phyloP scores from a whole-genome alignment of 2,888 invertebrate genomes.

The Drosophila birchii region DNA sequence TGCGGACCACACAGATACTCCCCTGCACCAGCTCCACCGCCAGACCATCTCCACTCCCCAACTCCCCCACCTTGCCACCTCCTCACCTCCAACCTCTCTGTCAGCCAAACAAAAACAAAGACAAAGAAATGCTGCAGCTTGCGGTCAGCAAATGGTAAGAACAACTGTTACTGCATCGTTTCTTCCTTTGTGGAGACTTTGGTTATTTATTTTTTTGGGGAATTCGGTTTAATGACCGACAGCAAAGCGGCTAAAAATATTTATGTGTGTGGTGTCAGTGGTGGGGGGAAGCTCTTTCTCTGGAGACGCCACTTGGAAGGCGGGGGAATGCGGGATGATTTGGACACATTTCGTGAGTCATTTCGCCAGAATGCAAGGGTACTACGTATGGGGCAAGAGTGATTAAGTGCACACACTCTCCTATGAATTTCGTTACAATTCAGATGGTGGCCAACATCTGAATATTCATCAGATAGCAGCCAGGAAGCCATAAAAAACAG shows the following conservation, averaged over 20 bases:
- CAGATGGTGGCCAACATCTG: conserved; percentile 1
- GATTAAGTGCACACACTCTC: conserved; percentile 18
- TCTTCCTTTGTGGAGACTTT: conserved; percentile 24
- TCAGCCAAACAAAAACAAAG: conserved; percentile 29
- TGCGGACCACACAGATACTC: conserved; percentile 57
- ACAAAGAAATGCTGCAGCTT: conserved; percentile 41
- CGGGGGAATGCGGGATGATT: conserved; percentile 19
- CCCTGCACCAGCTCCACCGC: conserved; percentile 37
- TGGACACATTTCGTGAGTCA: conserved; percentile 43
- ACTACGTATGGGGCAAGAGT: conserved; percentile 3
- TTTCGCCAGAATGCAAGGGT: conserved; percentile 32
- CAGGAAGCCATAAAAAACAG: conserved; percentile 22
- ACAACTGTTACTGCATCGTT: conserved; percentile 62
- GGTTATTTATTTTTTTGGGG: conserved; percentile 20
- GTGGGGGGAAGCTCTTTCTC: conserved; percentile 11
- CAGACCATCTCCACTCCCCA: conserved; percentile 31
- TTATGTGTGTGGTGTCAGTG: conserved; percentile 50
- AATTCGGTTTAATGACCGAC: conserved; percentile 74
- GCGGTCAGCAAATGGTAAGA: conserved; percentile 71
- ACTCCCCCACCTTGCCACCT: conserved; percentile 43
- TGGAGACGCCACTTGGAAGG: conserved; percentile 18
- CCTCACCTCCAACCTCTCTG: neutral
- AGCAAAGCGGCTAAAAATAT: conserved; percentile 72
- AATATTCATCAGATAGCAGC: conserved; percentile 4
- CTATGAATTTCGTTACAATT: neutral